Conservation (phyloP, 2,888 invertebrate genomes). For the Lepidochrysops patricia region DNA sequence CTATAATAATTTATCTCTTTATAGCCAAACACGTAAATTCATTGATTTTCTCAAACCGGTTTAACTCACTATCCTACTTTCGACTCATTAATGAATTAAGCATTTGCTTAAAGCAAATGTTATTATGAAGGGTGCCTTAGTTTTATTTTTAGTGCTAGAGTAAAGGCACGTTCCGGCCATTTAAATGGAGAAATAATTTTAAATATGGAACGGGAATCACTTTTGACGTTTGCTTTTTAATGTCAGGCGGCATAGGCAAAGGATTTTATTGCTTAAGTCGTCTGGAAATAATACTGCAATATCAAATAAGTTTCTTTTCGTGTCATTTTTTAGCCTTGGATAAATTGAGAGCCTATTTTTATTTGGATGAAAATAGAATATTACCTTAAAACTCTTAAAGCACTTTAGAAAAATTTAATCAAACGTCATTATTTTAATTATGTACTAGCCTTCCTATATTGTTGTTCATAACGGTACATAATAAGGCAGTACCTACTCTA, state of each 20-base stretch:
- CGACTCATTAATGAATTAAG: background rate
- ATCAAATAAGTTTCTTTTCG: background rate
- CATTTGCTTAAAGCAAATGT: background rate
- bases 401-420: too few relatives aligned
- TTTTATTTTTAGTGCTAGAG: slow-evolving; percentile 36
- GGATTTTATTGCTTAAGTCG: slow-evolving; percentile 19
- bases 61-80: background rate
- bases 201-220: slow-evolving; percentile 32
- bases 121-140: slow-evolving; percentile 25
- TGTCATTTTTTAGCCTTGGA: background rate
- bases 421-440: too few relatives aligned
- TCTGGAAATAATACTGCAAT: background rate
- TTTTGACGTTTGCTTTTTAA: slow-evolving; percentile 32
- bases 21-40: too few relatives aligned
- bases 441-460: too few relatives aligned
- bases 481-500: too few relatives aligned
- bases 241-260: slow-evolving; percentile 21
- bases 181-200: slow-evolving; percentile 31
- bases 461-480: too few relatives aligned
- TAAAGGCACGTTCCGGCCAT: slow-evolving; percentile 36
- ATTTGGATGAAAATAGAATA: too few relatives aligned
- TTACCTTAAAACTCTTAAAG: too few relatives aligned
- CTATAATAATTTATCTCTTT: too few relatives aligned
- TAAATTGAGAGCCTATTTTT: background rate
- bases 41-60: too few relatives aligned